Percentiles rank a stretch among this genome's conserved stretches.
Evolutionary conservation across 2,113 vertebrate species (phyloP).

Genomic region (Leptosomus discolor): DNA sequence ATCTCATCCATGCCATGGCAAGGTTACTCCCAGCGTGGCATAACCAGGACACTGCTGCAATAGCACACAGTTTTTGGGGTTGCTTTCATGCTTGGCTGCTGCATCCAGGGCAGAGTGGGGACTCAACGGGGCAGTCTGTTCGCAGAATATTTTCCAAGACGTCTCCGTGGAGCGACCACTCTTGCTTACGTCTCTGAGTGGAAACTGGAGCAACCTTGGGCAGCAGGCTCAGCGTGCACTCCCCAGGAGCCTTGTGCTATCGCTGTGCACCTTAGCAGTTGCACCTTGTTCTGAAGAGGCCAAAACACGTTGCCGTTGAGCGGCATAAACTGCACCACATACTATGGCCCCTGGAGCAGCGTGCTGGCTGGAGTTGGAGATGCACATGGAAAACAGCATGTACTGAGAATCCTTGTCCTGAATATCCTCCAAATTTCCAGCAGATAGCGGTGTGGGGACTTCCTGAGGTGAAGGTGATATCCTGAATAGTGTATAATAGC

Average conservation of each 20-base stretch:
- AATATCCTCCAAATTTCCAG: background rate
- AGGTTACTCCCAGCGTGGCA: background rate
- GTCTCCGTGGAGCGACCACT: background rate
- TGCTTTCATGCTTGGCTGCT: background rate
- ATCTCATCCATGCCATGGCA: background rate
- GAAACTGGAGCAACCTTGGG: background rate
- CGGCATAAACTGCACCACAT: rapidly evolving
- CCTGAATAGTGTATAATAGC: background rate
- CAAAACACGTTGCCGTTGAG: background rate
- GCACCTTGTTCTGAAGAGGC: background rate
- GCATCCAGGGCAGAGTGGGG: background rate
- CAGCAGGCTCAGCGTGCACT: background rate
- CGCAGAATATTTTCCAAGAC: background rate
- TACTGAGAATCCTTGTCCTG: background rate
- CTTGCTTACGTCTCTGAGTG: background rate
- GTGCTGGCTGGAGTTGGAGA: background rate
- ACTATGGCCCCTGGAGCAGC: background rate
- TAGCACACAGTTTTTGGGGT: background rate
- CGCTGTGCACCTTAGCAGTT: background rate
- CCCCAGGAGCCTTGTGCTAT: background rate
- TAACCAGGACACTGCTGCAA: background rate
- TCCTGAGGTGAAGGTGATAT: conserved; percentile 18
- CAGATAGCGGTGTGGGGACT: background rate
- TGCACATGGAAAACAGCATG: background rate
- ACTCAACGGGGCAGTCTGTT: background rate